Percentiles rank a stretch among this genome's conserved stretches.
phyloP scores from a whole-genome alignment of 2,113 vertebrate species.

The Hystrix cristata region DNA sequence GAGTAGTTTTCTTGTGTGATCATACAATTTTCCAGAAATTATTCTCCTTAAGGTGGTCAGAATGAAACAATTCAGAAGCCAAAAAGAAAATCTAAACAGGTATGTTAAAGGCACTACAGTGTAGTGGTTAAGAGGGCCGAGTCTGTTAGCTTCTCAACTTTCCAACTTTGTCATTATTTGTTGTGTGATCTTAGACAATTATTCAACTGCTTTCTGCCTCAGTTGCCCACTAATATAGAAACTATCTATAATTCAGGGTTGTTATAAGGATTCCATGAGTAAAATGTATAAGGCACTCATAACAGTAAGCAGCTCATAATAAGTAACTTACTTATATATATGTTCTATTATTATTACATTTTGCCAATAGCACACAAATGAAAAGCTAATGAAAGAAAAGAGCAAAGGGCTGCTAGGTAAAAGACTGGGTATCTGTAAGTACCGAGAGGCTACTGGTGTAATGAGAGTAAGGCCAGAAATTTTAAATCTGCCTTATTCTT shows the following conservation, averaged over 20 bases:
- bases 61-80: not conserved
- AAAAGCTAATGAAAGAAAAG: constrained; percentile 19
- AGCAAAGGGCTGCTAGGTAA: not conserved
- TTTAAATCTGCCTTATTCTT: too few species aligned
- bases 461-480: too few species aligned
- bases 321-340: not conserved
- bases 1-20: not conserved
- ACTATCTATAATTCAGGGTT: not conserved
- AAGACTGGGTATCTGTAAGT: not conserved
- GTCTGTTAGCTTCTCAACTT: not conserved
- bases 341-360: not conserved
- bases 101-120: not conserved
- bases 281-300: not conserved
- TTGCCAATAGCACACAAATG: not conserved
- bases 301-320: not conserved
- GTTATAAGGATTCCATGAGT: not conserved
- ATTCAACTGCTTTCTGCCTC: not conserved
- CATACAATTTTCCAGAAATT: not conserved
- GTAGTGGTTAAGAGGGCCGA: not conserved
- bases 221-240: not conserved
- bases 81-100: not conserved
- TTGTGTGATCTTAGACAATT: not conserved
- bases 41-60: not conserved
- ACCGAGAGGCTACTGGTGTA: too few species aligned
- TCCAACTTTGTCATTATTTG: not conserved